phyloP scores from a whole-genome alignment of 2,113 vertebrate species.

The Myocastor coypus region DNA sequence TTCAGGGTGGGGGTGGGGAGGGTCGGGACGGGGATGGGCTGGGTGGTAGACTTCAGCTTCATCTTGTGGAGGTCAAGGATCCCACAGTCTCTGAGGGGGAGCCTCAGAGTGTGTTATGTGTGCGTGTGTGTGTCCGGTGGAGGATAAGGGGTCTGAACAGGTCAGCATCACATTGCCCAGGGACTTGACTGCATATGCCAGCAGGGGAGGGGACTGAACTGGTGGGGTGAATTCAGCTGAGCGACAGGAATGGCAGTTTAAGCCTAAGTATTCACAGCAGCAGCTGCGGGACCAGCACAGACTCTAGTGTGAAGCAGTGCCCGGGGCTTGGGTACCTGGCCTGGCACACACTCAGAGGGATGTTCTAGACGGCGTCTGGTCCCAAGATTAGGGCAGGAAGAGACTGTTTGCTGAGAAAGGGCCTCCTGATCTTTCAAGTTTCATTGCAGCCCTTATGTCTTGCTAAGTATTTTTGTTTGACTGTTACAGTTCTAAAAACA shows the following conservation, averaged over 20 bases:
- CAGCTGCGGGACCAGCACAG: conserved; percentile 45
- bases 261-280: conserved; percentile 47
- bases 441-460: neutral
- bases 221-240: conserved; percentile 49
- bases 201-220: neutral
- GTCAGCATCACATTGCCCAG: neutral
- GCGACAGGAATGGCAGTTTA: conserved; percentile 63
- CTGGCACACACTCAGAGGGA: neutral
- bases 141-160: neutral
- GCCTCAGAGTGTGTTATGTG: neutral
- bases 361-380: conserved; percentile 11
- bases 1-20: conserved; percentile 13
- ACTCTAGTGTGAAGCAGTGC: neutral
- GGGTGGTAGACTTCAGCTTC: neutral
- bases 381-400: conserved; percentile 53
- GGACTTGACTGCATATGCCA: neutral
- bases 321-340: conserved; percentile 55
- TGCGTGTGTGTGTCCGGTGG: neutral
- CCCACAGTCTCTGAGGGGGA: neutral
- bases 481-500: neutral
- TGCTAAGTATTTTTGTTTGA: neutral
- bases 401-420: neutral
- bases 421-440: conserved; percentile 15
- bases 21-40: neutral
- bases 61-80: neutral